These are phyloP conservation scores for Spodoptera frugiperda DNA, from an alignment of 1,140 invertebrate genomes.

Conservation along the genomic window DNA sequence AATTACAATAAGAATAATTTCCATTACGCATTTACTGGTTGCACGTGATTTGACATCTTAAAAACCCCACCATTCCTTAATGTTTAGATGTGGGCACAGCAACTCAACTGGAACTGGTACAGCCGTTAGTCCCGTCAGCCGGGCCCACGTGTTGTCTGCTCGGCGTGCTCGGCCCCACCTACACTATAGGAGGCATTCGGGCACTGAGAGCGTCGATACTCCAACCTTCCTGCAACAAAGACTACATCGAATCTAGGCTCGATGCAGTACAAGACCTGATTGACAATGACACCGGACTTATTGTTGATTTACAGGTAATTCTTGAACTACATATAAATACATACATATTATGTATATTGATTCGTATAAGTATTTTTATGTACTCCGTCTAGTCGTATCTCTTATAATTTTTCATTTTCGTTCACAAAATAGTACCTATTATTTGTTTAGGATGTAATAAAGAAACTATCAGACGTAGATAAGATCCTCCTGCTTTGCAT, in stretches of 20 bases:
- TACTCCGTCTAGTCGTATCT: neutral
- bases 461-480: constrained; percentile 84
- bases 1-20: neutral
- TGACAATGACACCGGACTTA: constrained; percentile 88
- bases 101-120: constrained; percentile 91
- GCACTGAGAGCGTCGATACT: constrained; percentile 92
- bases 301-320: constrained; percentile 81
- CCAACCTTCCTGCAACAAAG: constrained; percentile 91
- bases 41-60: neutral
- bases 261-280: constrained; percentile 92
- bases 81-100: constrained; percentile 89
- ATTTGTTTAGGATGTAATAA: constrained; percentile 76
- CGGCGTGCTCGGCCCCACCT: constrained; percentile 92
- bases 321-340: too few species aligned
- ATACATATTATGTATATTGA: too few species aligned
- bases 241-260: constrained; percentile 89
- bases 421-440: too few species aligned
- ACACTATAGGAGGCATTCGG: constrained; percentile 91
- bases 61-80: too few species aligned
- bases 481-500: constrained; percentile 86
- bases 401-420: neutral
- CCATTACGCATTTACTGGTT: neutral
- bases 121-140: constrained; percentile 73
- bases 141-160: constrained; percentile 88
- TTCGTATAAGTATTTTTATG: neutral